Base-by-base conservation (phyloP, 1,140 invertebrate species). In the Danaus melanippus region DNA sequence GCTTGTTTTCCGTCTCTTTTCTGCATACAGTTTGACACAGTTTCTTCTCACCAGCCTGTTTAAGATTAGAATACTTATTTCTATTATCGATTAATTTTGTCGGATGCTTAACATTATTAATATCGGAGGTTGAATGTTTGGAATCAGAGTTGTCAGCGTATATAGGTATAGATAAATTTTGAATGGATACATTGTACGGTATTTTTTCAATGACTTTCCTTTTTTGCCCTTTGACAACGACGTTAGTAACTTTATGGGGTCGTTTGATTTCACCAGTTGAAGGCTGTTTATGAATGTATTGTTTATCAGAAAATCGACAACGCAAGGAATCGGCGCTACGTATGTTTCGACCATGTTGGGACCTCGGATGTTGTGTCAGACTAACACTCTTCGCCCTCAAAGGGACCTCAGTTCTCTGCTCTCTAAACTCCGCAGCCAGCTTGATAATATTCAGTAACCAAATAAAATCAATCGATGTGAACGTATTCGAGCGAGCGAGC, bases 1-100 rank as follows among this genome's bases (percentile, higher is more conserved):
- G 70, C 66, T 74, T 83, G 75, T 87, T 88, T 71, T 86, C 78
- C 60, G 85, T 85, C 79, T 81, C 84, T 70, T 74, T 79, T 54
- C 71, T 74, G 62, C 75, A 62, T 51, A 69, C 63, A 46, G 74
- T 71, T 54, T 83, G 63, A 66, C 84, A 85, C 74, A 79, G 76
- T 72, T 74, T 76, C 76, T 74, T 78, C 62, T 75, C 76, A 66
- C 66, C 66, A 71, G 77, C 79, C 79, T 83, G 83, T 83, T 83
- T 86, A 62, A 69, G 69, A 86, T 83, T 81, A 83, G 58, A 72
- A 69, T 57, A 66, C 67, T 82, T 79, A 74, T 72, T 75, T 74
- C 69, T 76, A 67, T 79, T 74, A 80, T 81, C 75, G 62, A 62
- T 62, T 67, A 51, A 55, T 52, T 66, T 58, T n/a, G 52, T 67